Evolutionary conservation across 2,888 invertebrate species (phyloP), one percentile per base, ranked within the genome.

Genomic region (Trilocha varians): DNA sequence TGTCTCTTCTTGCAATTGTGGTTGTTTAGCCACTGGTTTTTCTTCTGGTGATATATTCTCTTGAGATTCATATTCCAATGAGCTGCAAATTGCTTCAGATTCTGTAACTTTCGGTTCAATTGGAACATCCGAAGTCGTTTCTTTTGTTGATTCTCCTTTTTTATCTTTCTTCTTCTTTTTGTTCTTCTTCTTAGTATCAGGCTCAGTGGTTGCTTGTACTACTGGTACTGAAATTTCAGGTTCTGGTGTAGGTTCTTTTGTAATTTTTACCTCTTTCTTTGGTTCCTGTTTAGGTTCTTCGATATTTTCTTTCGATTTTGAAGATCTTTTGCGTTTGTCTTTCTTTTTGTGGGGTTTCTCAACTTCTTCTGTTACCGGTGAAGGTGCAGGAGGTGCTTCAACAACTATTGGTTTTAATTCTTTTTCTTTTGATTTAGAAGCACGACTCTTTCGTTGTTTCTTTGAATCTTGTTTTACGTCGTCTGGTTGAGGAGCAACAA

Each of bases 361-460:
- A 32, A 73, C 67, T 56, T 77, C 70, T 41, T 70, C 70, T 13
- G 65, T 11, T 9, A 25, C 25, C 11, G 25, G 25, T n/a, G n/a
- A n/a, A n/a, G n/a, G 62, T 43, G 64, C 69, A 45, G 50, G 65
- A 32, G 54, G 52, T 37, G 52, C 49, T 16, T 52, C 35, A 15
- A 63, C 62, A 25, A 41, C 18, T 50, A 62, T 61, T 25, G 55
- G 43, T 55, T 65, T 72, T n/a, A 70, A 59, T 44, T 74, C 83
- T 51, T 83, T 84, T 46, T 74, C 76, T 39, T 62, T 77, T 6
- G 84, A 83, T 53, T 83, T 84, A 1, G 70, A 68, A n/a, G 72
- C 55, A n/a, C 75, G 65, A 45, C 62, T 67, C 49, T 73, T 79
- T 45, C 72, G 65, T 40, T 48, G 56, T 47, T 69, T 74, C 47